Evolutionary conservation across 2,888 invertebrate genomes (phyloP), one percentile per base, ranked within the genome.

Genomic region (Scaeva pyrastri): DNA sequence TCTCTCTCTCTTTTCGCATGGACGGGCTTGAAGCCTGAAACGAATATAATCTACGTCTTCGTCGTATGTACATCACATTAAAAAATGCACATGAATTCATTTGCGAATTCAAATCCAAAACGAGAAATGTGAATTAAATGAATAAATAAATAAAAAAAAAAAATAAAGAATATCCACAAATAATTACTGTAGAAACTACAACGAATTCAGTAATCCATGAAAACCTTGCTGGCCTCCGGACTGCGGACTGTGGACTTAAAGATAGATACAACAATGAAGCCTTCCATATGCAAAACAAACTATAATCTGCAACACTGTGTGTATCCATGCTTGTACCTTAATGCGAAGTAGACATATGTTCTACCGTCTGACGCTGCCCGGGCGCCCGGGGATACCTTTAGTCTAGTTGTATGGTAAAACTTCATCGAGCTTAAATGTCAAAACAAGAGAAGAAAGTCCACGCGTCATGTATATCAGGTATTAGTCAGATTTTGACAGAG

Each of bases 151-250:
- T 23, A 12, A 26, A n/a, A 62, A 48, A n/a, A 52, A 31, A n/a
- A 23, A 16, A 31, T 5, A 31, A 31, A n/a, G 7, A 62, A 41
- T 62, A 45, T 31, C 45, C 31, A 45, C 16, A 14, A 31, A 41
- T 39, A 36, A 58, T 23, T n/a, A n/a, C n/a, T 66, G 45, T 36
- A 64, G n/a, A 78, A 64, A 72, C 23, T 56, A 48, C 48, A 56
- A 19, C 64, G 64, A 64, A 72, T 79, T 58, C 73, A 79, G 39
- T 58, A 56, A 41, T 66, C 79, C 73, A 64, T 72, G 55, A 79
- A 79, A 50, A 72, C 72, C 19, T 19, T 36, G n/a, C 48, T 31
- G 58, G 19, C 31, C 19, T 1, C 39, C 19, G 36, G 4, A 1
- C 36, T 16, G 2, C n/a, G n/a, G 2, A 31, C 26, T 45, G 10